phyloP scores from a whole-genome alignment of 1,140 invertebrate genomes.

The Drosophila rufa region DNA sequence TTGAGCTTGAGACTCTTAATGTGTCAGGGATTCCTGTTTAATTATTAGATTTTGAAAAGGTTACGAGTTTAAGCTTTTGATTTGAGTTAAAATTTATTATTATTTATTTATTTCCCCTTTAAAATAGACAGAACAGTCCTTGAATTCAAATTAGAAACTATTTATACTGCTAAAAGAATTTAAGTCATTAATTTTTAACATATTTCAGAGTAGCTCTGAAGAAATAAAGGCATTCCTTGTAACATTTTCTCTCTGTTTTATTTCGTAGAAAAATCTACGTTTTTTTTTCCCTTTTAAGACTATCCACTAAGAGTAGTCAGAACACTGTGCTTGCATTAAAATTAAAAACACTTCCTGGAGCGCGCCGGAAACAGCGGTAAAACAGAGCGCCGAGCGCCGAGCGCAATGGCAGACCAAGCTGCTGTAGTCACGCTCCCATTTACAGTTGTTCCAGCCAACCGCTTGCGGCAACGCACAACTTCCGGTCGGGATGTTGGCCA shows the following conservation, averaged over 20 bases:
- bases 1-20: neutral
- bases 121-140: no score
- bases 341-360: conserved; percentile 76
- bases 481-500: conserved; percentile 72
- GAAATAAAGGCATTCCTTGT: neutral
- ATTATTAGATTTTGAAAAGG: neutral
- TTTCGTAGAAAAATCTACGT: neutral
- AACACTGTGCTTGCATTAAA: conserved; percentile 65
- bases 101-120: no score
- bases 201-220: no score
- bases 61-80: no score
- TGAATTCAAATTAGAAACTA: neutral
- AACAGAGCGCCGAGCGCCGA: conserved; percentile 46
- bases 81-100: no score
- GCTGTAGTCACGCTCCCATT: conserved; percentile 39
- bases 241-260: neutral
- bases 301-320: conserved; percentile 19
- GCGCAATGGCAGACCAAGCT: conserved; percentile 41
- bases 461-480: conserved; percentile 57
- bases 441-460: conserved; percentile 50
- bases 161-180: neutral
- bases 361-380: conserved; percentile 70
- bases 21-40: neutral
- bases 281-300: conserved; percentile 6
- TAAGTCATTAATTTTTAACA: no score